Conservation (phyloP, 1,140 invertebrate species). For the Uloborus diversus region DNA sequence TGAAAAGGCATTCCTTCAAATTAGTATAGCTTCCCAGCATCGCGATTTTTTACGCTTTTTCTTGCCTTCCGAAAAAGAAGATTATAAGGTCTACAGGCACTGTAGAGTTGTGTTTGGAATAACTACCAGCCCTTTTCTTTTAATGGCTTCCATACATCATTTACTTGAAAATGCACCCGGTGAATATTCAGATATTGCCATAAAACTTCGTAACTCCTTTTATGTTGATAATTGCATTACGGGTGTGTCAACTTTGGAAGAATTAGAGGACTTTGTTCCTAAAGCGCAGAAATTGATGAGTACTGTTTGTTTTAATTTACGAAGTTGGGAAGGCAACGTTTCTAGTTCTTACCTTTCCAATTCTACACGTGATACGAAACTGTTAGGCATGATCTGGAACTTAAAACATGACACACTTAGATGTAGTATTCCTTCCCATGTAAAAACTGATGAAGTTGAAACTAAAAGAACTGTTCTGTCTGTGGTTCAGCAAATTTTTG, state of each 20-base stretch:
- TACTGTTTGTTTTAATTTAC: constrained; percentile 3
- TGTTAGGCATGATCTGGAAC: background rate
- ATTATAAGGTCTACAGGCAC: constrained; percentile 7
- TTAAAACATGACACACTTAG: background rate
- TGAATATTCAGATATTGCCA: background rate
- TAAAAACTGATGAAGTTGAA: background rate
- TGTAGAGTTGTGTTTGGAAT: constrained; percentile 35
- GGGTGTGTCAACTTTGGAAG: background rate
- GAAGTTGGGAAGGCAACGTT: background rate
- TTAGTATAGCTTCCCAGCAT: constrained; percentile 56
- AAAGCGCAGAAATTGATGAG: background rate
- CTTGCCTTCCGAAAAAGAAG: constrained; percentile 10
- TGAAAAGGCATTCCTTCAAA: constrained; percentile 65
- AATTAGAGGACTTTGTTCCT: background rate
- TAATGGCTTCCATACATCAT: constrained; percentile 1
- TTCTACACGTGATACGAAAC: background rate
- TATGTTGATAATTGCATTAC: constrained; percentile 31
- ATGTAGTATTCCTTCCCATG: no score
- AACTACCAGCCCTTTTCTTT: constrained; percentile 6
- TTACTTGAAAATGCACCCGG: background rate
- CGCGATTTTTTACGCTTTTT: constrained; percentile 31
- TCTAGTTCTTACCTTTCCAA: no score
- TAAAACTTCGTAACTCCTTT: constrained; percentile 8
- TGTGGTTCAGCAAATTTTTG: constrained; percentile 1
- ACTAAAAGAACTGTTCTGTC: background rate